Evolutionary conservation across 2,797 vertebrate species (phyloP).

Genomic region (Enteromius thamalakanensis): DNA sequence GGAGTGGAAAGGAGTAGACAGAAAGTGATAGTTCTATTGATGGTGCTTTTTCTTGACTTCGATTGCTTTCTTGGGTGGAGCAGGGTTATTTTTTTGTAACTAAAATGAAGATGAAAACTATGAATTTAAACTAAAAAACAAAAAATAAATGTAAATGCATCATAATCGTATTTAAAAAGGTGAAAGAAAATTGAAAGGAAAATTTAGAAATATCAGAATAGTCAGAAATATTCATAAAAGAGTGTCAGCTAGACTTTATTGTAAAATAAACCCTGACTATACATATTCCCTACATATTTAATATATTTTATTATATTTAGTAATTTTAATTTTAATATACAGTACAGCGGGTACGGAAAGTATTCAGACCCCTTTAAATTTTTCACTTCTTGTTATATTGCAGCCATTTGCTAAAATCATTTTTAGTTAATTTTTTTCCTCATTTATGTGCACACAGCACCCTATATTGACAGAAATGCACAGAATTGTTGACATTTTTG

Average conservation of each 20-base stretch:
- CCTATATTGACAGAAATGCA: too few species aligned
- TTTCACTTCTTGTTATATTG: too few species aligned
- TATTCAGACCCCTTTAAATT: too few species aligned
- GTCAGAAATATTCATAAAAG: neutral
- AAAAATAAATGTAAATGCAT: neutral
- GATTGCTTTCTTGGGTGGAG: slow-evolving; percentile 67
- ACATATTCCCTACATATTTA: neutral
- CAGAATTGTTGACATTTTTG: too few species aligned
- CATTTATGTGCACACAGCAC: too few species aligned
- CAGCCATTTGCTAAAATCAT: too few species aligned
- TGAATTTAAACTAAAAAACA: neutral
- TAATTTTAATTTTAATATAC: neutral
- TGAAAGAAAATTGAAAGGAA: neutral
- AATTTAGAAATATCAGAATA: too few species aligned
- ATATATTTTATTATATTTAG: neutral
- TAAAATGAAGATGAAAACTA: too few species aligned
- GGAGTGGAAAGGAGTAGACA: slow-evolving; percentile 36
- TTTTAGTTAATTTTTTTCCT: too few species aligned
- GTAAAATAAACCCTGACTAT: neutral
- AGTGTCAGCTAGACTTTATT: neutral
- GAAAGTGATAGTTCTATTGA: slow-evolving; percentile 55
- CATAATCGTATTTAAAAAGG: neutral
- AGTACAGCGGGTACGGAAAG: too few species aligned
- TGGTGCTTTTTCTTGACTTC: slow-evolving; percentile 60
- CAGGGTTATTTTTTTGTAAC: slow-evolving; percentile 2